Evolutionary conservation across 2,888 invertebrate species (phyloP), one percentile per base, ranked within the genome.

Genomic region (Drosophila borborema): DNA sequence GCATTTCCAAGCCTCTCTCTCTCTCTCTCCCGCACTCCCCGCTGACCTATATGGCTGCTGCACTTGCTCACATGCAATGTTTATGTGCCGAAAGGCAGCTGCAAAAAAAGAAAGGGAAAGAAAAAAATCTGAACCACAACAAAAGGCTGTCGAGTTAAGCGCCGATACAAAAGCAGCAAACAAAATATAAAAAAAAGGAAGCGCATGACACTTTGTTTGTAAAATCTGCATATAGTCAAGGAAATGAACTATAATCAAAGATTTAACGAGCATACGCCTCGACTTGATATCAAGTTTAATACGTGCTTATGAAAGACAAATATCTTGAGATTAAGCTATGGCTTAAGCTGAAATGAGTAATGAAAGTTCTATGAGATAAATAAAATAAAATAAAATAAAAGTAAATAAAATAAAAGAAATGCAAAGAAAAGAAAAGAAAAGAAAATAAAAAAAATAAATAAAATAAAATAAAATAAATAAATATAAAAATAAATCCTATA

Each of bases 91-190:
- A 62, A 67, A 82, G 68, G 63, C 75, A 64, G 45, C 46, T 6
- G 18, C 43, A 43, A 43, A 54, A 51, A 28, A 45, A 14, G 10
- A 41, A 18, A 18, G 18, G 6, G 18, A 20, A 20, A 18, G 28
- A 28, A 28, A 3, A 43, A 43, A 48, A 48, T 45, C 60, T 7
- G 64, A 78, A 78, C 82, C 81, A 78, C 75, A 81, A 72, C 77
- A 83, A 83, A 73, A 67, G 72, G 59, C 64, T 63, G 71, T 51
- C 81, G 73, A 73, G 73, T 71, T 71, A 65, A 68, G 58, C 59
- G 55, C 48, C 51, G 41, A 51, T 46, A 56, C 63, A 55, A 63
- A 16, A 56, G 45, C 28, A 41, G 28, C 28, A 62, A 62, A 14
- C 31, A 40, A 62, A 20, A 14, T 20, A 20, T 20, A 7, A 7